Percentiles rank a stretch among this genome's conserved stretches.
Evolutionary conservation across 2,113 vertebrate species (phyloP).

Genomic region (Bujurquina vittata): DNA sequence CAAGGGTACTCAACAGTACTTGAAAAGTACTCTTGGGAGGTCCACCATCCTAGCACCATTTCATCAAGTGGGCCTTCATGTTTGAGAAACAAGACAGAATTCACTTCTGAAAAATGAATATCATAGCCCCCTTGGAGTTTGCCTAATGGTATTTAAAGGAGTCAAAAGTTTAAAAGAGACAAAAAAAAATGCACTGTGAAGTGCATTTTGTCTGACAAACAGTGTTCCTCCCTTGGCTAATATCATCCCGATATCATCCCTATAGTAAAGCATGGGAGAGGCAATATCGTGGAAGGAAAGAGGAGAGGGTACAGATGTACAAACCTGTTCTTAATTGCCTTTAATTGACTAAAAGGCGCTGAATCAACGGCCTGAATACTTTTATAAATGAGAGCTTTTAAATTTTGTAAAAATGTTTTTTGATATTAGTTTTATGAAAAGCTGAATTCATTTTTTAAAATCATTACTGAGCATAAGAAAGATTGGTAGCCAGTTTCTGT

Average conservation of each 20-base stretch:
- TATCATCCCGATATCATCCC: neutral
- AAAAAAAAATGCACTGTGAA: neutral
- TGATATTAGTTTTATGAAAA: neutral
- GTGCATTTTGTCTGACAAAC: neutral
- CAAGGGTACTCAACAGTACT: neutral
- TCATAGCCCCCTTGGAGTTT: neutral
- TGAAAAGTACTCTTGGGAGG: neutral
- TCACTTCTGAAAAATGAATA: neutral
- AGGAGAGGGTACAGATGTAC: neutral
- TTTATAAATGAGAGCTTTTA: neutral
- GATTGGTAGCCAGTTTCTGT: neutral
- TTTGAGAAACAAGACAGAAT: neutral
- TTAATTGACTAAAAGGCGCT: neutral
- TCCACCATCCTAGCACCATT: neutral
- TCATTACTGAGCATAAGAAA: neutral
- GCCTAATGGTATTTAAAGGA: neutral
- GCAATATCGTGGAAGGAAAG: neutral
- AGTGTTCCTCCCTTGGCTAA: neutral
- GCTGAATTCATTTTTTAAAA: accelerated
- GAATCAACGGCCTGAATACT: neutral
- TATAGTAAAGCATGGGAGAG: neutral
- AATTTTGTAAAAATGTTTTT: neutral
- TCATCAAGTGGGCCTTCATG: neutral
- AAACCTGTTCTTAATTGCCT: neutral
- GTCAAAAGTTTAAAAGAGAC: too few relatives aligned